Conservation (phyloP, 2,888 invertebrate species). For the Diloba caeruleocephala region DNA sequence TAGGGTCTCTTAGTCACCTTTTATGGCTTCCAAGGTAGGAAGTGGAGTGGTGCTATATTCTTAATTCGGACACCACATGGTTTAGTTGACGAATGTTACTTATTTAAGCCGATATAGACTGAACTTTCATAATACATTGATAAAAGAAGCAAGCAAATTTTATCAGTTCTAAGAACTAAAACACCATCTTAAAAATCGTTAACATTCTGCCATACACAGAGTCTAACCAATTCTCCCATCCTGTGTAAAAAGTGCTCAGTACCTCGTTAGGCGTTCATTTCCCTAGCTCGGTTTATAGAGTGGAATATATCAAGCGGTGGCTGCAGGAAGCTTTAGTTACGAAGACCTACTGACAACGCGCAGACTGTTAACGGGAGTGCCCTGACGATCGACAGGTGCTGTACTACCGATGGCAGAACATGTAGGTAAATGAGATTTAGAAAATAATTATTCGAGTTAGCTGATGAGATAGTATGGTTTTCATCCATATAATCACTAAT, state of each 20-base stretch:
- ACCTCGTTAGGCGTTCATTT: conserved; percentile 66
- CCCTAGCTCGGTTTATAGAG: conserved; percentile 58
- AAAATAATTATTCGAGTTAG: not conserved
- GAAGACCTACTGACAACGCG: conserved; percentile 73
- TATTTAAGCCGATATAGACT: no score
- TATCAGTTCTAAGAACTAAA: not conserved
- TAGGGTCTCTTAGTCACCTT: no score
- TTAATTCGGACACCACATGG: no score
- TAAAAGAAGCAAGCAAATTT: no score
- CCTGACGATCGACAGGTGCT: conserved; percentile 66
- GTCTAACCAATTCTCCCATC: conserved; percentile 37
- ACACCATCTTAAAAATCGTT: conserved; percentile 6
- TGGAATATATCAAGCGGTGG: conserved; percentile 65
- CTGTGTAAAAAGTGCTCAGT: conserved; percentile 51
- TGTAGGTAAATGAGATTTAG: conserved; percentile 5
- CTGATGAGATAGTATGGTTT: not conserved
- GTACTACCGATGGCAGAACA: conserved; percentile 54
- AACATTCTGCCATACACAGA: not conserved
- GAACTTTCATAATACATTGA: no score
- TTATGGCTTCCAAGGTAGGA: no score
- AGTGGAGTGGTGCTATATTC: no score
- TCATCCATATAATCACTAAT: no score
- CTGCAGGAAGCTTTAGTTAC: conserved; percentile 69
- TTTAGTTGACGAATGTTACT: no score
- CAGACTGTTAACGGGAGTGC: conserved; percentile 68